A percentile compares a stretch with the other conserved stretches of the same genome.
phyloP scores from a whole-genome alignment of 2,113 vertebrate species.

The Ornithorhynchus anatinus region DNA sequence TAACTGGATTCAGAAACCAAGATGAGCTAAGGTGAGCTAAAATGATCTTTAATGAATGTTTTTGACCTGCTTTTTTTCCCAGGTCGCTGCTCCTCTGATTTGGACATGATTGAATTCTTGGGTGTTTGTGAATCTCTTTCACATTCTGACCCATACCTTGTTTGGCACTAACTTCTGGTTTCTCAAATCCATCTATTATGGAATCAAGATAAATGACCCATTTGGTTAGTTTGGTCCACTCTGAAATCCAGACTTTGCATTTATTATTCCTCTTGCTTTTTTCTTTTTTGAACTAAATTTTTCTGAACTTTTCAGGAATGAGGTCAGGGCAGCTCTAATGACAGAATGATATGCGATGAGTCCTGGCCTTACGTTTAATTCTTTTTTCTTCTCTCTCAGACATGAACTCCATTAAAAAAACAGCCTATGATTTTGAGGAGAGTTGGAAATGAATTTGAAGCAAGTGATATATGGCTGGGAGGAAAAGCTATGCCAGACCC shows the following conservation, averaged over 20 bases:
- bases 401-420: background rate
- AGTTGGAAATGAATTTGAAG: conserved; percentile 1
- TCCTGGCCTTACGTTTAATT: background rate
- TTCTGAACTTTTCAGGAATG: background rate
- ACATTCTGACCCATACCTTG: conserved; percentile 26
- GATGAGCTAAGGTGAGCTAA: too few species aligned
- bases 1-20: too few species aligned
- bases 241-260: conserved; percentile 36
- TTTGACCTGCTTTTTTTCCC: background rate
- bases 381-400: background rate
- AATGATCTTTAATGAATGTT: background rate
- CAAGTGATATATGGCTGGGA: too few species aligned
- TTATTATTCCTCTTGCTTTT: background rate
- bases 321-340: conserved; percentile 3
- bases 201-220: conserved; percentile 64
- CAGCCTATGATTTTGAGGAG: background rate
- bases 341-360: background rate
- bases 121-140: conserved; percentile 12
- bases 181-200: conserved; percentile 46
- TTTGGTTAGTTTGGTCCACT: conserved; percentile 56
- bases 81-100: background rate
- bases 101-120: background rate
- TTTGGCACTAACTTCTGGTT: conserved; percentile 53
- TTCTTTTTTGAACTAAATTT: background rate
- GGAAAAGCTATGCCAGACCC: rapidly evolving